phyloP scores from a whole-genome alignment of 2,797 vertebrate genomes.

The Anabas testudineus region DNA sequence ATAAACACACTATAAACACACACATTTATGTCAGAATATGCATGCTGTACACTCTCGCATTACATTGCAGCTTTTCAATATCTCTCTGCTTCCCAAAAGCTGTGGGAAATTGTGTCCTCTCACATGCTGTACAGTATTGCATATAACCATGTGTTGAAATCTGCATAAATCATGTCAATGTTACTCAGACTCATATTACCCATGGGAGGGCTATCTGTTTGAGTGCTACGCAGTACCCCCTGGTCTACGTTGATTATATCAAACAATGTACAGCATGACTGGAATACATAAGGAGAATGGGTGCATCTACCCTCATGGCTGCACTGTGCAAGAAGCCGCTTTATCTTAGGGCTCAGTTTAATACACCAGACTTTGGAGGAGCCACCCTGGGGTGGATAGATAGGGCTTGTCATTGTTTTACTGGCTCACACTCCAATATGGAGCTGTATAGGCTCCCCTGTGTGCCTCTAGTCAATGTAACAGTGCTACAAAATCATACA shows the following conservation, averaged over 20 bases:
- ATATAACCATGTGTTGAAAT: constrained; percentile 66
- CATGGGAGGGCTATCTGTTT: constrained; percentile 73
- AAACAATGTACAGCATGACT: constrained; percentile 73
- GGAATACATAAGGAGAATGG: constrained; percentile 76
- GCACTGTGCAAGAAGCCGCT: constrained; percentile 65
- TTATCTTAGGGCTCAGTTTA: constrained; percentile 81
- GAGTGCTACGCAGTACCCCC: constrained; percentile 63
- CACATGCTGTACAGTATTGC: constrained; percentile 59
- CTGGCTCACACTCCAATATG: constrained; percentile 69
- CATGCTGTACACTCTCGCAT: constrained; percentile 31
- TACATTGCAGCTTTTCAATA: constrained; percentile 36
- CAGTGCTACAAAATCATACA: constrained; percentile 57
- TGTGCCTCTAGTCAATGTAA: constrained; percentile 63
- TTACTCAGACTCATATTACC: constrained; percentile 75
- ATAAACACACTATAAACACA: constrained; percentile 12
- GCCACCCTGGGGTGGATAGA: constrained; percentile 80
- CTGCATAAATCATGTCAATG: constrained; percentile 77
- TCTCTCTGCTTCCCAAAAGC: constrained; percentile 43
- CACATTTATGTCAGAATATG: background rate
- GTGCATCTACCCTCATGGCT: constrained; percentile 55
- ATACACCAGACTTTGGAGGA: constrained; percentile 72
- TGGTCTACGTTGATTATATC: constrained; percentile 77
- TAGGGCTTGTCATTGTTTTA: constrained; percentile 82
- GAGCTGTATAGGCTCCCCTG: constrained; percentile 65
- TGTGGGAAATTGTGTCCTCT: constrained; percentile 42